Conservation (phyloP, 2,888 invertebrate genomes). For the Plutella xylostella region DNA sequence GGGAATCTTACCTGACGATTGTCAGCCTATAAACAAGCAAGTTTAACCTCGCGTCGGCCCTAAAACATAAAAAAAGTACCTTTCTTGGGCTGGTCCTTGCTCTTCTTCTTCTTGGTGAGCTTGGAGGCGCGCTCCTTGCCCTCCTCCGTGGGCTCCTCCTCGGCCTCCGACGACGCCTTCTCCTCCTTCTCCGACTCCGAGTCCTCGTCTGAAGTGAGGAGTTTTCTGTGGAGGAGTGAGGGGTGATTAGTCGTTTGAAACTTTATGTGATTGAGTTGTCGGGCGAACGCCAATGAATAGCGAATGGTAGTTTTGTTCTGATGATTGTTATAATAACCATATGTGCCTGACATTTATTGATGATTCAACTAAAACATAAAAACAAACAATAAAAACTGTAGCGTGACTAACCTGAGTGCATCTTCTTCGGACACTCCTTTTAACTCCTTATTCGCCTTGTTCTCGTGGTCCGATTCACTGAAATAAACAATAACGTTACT, state of each 20-base stretch:
- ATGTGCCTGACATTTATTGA: no score
- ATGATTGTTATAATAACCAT: no score
- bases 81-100: conserved; percentile 71
- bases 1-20: no score
- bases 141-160: conserved; percentile 79
- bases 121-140: conserved; percentile 75
- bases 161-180: conserved; percentile 79
- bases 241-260: no score
- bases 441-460: conserved; percentile 83
- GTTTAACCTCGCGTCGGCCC: no score
- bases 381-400: not conserved
- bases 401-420: conserved; percentile 71
- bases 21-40: no score
- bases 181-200: conserved; percentile 87
- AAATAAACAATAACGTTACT: conserved; percentile 18
- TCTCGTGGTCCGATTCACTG: conserved; percentile 79
- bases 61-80: no score
- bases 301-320: no score
- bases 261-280: no score
- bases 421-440: conserved; percentile 93
- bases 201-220: conserved; percentile 89
- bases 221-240: conserved; percentile 63
- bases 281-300: no score
- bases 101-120: conserved; percentile 66
- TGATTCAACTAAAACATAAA: no score